A percentile compares a stretch with the other conserved stretches of the same genome.
Conservation (phyloP, 37 sponge, comb jelly and placozoan species). For the Beroe forskalii region DNA sequence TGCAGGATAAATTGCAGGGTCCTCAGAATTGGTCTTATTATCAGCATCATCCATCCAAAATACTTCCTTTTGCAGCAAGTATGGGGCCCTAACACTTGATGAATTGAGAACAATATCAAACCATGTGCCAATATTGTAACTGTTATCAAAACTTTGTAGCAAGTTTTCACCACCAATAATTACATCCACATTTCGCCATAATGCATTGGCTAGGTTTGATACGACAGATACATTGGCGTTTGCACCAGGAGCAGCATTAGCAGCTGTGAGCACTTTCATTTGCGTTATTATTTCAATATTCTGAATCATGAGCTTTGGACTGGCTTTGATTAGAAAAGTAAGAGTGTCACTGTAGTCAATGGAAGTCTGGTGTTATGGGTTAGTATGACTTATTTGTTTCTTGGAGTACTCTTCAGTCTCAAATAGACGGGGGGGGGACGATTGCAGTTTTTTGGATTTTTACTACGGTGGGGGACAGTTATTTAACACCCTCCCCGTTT, state of each 20-base stretch:
- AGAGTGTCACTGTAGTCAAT: too few species aligned
- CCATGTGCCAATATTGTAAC: conserved; percentile 18
- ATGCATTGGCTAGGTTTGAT: background rate
- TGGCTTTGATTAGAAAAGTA: conserved; percentile 2
- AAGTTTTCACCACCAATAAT: too few species aligned
- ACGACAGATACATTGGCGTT: conserved; percentile 5
- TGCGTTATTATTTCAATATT: background rate
- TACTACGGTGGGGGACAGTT: too few species aligned
- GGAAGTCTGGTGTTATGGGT: too few species aligned
- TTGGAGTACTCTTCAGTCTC: too few species aligned
- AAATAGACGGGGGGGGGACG: too few species aligned
- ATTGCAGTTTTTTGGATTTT: too few species aligned
- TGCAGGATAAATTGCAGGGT: background rate
- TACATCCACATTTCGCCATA: too few species aligned
- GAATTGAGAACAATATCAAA: background rate
- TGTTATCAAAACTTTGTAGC: too few species aligned
- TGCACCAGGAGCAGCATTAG: background rate
- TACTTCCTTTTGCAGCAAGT: background rate
- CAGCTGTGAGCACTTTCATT: background rate
- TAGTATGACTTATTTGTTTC: too few species aligned
- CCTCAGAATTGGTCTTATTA: background rate
- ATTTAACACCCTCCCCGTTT: too few species aligned
- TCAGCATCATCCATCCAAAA: background rate
- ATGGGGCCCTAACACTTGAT: background rate
- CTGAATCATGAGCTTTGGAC: background rate